Base-by-base conservation (phyloP, 2,888 invertebrate genomes). In the Alloplasta piceator region DNA sequence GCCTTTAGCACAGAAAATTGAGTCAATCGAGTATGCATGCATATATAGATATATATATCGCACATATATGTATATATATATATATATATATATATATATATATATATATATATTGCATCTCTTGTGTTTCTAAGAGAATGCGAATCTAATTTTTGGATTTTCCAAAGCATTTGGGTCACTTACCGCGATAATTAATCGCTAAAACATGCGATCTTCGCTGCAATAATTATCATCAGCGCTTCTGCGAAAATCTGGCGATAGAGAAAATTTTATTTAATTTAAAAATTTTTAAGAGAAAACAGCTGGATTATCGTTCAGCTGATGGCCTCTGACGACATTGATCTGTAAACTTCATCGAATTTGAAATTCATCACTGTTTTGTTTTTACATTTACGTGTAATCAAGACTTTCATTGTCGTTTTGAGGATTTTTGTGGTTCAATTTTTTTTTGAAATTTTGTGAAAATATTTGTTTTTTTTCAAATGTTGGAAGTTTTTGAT, bases 231-330 rank as follows among this genome's bases (percentile, higher is more conserved):
- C 64, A 26, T 26, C 5, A 26, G n/a, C n/a, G n/a, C 3, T 26
- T 3, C 26, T 5, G 2, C 26, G n/a, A 14, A 26, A 70, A 52
- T 67, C 16, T 52, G 12, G 26, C 36, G 26, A 6, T 36, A 43
- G 16, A 16, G 46, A 9, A 39, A 43, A 46, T 41, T 12, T 9
- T 70, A 12, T 56, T 12, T 36, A 5, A 26, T 50, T 39, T 43
- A 41, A n/a, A 46, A 52, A 55, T 12, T 60, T 46, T 68, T 71
- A 77, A 38, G 43, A 41, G 38, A 71, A 78, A 87, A 86, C 86
- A 86, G 86, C 86, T 87, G 86, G 85, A 75, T 85, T 82, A 83
- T 56, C 74, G 80, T 84, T 83, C 86, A 85, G 86, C 85, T 86
- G 86, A 84, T 26, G 52, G 52, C 16, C 46, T 38, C 48, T 7